phyloP scores from a whole-genome alignment of 2,888 invertebrate species.

The Xanthorhoe designata region DNA sequence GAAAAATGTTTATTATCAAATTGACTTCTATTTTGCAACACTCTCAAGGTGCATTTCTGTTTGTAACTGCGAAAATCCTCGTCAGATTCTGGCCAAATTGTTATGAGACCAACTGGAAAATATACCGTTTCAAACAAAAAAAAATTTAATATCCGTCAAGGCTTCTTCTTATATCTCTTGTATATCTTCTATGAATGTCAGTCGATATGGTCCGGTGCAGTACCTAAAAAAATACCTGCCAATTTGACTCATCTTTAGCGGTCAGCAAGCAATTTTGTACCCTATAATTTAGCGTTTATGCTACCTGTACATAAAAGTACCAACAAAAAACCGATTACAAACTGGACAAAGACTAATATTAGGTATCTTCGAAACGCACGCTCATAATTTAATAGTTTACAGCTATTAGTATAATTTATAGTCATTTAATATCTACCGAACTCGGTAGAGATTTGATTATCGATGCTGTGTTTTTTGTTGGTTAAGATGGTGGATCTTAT shows the following conservation, averaged over 20 bases:
- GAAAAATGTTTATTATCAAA: too few species aligned
- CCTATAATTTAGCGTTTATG: slow-evolving; percentile 46
- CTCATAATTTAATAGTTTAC: slow-evolving; percentile 70
- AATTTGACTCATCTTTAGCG: slow-evolving; percentile 59
- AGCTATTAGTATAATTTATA: slow-evolving; percentile 84
- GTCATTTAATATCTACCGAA: slow-evolving; percentile 79
- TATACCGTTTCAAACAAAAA: too few species aligned
- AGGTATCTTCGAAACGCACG: slow-evolving; percentile 49
- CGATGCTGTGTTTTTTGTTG: slow-evolving; percentile 58
- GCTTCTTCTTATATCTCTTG: too few species aligned
- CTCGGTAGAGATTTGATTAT: slow-evolving; percentile 78
- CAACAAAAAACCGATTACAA: slow-evolving; percentile 43
- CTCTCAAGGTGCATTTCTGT: too few species aligned
- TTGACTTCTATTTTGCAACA: too few species aligned
- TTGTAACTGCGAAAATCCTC: too few species aligned
- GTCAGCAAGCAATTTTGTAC: slow-evolving; percentile 51
- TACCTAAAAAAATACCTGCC: slow-evolving; percentile 53
- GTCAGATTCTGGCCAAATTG: too few species aligned
- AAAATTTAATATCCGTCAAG: too few species aligned
- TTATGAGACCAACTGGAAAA: too few species aligned
- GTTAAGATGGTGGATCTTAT: slow-evolving; percentile 11
- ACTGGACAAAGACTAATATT: slow-evolving; percentile 45
- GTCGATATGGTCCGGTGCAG: slow-evolving; percentile 45
- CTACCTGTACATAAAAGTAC: slow-evolving; percentile 42
- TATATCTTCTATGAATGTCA: neutral